Evolutionary conservation across 2,113 vertebrate species (phyloP).

Genomic region (Chaenocephalus aceratus): DNA sequence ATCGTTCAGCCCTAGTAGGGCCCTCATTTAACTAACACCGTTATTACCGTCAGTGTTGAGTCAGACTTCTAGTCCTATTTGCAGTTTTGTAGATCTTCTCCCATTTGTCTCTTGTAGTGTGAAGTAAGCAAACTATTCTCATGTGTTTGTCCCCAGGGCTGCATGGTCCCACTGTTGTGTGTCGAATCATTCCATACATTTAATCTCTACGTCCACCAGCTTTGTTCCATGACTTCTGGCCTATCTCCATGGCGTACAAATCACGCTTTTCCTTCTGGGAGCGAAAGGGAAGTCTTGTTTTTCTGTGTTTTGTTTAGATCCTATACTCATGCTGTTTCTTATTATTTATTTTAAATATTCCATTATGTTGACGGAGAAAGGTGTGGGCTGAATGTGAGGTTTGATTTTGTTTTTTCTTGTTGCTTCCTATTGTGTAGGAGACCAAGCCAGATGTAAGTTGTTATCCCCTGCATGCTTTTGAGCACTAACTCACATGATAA

Average conservation of each 20-base stretch:
- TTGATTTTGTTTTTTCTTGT: slow-evolving; percentile 53
- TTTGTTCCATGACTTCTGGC: slow-evolving; percentile 81
- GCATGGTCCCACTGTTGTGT: slow-evolving; percentile 56
- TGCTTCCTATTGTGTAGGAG: slow-evolving; percentile 69
- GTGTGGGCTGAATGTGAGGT: slow-evolving; percentile 29
- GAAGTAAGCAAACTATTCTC: slow-evolving; percentile 34
- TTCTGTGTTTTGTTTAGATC: slow-evolving; percentile 27
- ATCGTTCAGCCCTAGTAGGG: too few species aligned
- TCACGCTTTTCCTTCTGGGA: slow-evolving; percentile 98
- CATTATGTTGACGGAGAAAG: neutral
- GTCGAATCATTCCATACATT: slow-evolving; percentile 58
- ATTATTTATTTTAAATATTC: neutral
- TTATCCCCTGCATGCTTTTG: slow-evolving; percentile 38
- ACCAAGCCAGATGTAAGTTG: slow-evolving; percentile 79
- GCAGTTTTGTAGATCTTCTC: neutral
- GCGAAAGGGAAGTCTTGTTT: slow-evolving; percentile 93
- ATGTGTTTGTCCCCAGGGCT: slow-evolving; percentile 64
- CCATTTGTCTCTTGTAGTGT: neutral
- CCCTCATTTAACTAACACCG: neutral
- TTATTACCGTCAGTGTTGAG: neutral
- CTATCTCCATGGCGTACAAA: slow-evolving; percentile 91
- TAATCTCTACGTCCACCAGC: slow-evolving; percentile 59
- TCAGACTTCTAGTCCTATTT: neutral
- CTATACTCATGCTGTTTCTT: slow-evolving; percentile 25
- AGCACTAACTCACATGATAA: neutral